Base-by-base conservation (phyloP, 2,888 invertebrate genomes). In the Tortricodes alternella region DNA sequence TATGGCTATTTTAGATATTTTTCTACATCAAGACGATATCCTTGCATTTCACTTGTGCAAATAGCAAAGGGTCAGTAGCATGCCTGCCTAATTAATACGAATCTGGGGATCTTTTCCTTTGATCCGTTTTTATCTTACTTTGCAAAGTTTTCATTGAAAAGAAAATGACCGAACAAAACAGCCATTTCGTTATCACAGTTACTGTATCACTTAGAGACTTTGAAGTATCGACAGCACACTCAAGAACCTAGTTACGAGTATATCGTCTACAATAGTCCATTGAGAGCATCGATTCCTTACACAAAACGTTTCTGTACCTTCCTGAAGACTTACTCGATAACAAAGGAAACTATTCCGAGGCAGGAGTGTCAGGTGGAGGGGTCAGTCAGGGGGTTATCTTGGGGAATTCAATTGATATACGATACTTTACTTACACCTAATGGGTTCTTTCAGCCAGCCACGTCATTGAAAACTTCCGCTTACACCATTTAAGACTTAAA, bases 381-480 rank as follows among this genome's bases (percentile, higher is more conserved):
- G 27, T n/a, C 4, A 11, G 21, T 13, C 3, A 15, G 53, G 49
- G 52, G 44, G 60, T 59, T 59, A 62, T 60, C 63, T 59, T 58
- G 41, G 46, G 59, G 59, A 67, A 65, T 63, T 53, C 48, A 52
- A 59, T 53, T 58, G 49, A 53, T 43, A 53, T 50, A 62, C 53
- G 44, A 60, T 66, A 68, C 66, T 65, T 60, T 64, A 62, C 68
- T 51, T 62, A 62, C 64, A 60, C 51, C 60, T 63, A 64, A 59
- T 59, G 55, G 61, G 52, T 32, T 50, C 16, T 48, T 29, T 29
- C 11, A 5, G 29, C 29, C n/a, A 11, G 29, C 29, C 3, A 29
- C 1, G 5, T 39, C 8, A 3, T 39, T 39, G 39, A 2, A 13
- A 39, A 13, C 13, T 23, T 13, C 4, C 11, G 7, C 4, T 13